Evolutionary conservation across 1,140 invertebrate genomes (phyloP).

Genomic region (Chelonus insularis): DNA sequence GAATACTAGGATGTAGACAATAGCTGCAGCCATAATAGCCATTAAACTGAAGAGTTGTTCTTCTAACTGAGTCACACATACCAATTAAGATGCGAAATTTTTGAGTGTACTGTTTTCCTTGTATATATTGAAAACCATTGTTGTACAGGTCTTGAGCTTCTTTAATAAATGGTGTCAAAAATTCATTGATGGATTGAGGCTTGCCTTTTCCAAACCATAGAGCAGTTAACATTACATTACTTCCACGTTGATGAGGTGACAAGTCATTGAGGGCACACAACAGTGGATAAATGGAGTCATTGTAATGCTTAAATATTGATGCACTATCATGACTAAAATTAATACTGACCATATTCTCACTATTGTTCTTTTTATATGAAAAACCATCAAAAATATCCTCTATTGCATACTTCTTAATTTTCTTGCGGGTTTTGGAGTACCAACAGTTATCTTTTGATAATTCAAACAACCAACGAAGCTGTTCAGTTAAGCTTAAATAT

Average conservation of each 20-base stretch:
- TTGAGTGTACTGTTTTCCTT: slow-evolving; percentile 20
- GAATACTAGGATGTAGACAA: slow-evolving; percentile 38
- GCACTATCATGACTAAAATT: slow-evolving; percentile 33
- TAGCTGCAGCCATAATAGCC: slow-evolving; percentile 38
- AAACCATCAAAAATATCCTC: slow-evolving; percentile 3
- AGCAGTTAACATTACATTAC: slow-evolving; percentile 27
- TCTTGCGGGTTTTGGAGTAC: not conserved
- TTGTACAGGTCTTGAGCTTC: slow-evolving; percentile 18
- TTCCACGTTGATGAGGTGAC: not conserved
- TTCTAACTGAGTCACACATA: slow-evolving; percentile 35
- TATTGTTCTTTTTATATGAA: not conserved
- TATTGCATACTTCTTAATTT: not conserved
- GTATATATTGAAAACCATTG: slow-evolving; percentile 29
- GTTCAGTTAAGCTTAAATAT: too few species aligned
- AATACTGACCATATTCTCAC: not conserved
- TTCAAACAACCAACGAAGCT: not conserved
- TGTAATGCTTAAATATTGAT: slow-evolving; percentile 29
- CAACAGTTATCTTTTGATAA: not conserved
- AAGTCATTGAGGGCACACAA: slow-evolving; percentile 31
- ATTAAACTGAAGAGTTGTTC: slow-evolving; percentile 35
- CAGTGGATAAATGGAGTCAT: slow-evolving; percentile 25
- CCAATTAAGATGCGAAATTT: slow-evolving; percentile 29
- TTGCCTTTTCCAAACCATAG: slow-evolving; percentile 34
- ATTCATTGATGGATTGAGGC: slow-evolving; percentile 31
- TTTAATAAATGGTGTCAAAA: slow-evolving; percentile 32